phyloP scores from a whole-genome alignment of 2,113 vertebrate species.

The Isichthys henryi region DNA sequence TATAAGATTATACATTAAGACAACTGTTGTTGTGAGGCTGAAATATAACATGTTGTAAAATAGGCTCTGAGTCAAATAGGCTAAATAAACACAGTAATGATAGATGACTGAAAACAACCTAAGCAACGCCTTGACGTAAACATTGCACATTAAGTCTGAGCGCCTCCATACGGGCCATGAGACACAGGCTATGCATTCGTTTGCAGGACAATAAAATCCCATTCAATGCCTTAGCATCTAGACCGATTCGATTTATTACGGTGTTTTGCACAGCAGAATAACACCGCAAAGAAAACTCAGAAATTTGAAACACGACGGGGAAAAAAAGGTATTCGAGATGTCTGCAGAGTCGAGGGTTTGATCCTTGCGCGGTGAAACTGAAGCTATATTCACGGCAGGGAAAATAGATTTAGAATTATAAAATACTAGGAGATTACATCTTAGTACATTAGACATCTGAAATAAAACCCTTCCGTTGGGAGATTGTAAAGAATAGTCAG shows the following conservation, averaged over 20 bases:
- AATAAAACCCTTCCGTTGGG: constrained; percentile 47
- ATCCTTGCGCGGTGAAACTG: constrained; percentile 49
- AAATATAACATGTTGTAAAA: background rate
- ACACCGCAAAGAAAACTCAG: background rate
- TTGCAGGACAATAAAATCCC: background rate
- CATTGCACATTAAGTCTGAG: background rate
- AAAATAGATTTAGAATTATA: constrained; percentile 56
- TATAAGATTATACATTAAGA: background rate
- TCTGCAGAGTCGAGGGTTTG: constrained; percentile 29
- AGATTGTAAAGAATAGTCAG: constrained; percentile 36
- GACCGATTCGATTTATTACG: background rate
- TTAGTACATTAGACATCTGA: constrained; percentile 56
- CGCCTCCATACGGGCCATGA: background rate
- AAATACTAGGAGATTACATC: constrained; percentile 62
- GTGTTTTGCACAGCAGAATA: background rate
- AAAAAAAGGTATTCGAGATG: constrained; percentile 39
- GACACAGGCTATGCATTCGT: background rate
- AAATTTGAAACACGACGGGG: constrained; percentile 20
- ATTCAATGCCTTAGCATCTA: background rate
- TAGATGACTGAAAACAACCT: background rate
- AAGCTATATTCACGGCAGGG: constrained; percentile 60
- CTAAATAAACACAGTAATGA: background rate
- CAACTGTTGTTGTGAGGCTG: background rate
- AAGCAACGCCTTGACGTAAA: background rate
- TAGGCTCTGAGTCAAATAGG: background rate